Conservation (phyloP, 2,113 vertebrate species). For the Pantherophis guttatus region DNA sequence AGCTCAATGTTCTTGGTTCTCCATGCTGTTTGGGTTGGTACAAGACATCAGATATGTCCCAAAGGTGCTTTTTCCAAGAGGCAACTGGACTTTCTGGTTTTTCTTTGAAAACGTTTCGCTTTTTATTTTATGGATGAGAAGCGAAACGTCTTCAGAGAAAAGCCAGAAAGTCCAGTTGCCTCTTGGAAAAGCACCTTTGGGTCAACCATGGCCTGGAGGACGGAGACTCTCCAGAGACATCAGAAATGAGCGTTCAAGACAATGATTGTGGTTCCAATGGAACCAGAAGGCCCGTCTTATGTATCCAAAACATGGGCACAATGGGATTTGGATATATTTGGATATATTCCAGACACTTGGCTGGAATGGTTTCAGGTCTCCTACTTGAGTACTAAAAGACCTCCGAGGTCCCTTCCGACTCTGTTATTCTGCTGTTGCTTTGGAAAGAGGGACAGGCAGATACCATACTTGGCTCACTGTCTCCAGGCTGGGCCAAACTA, state of each 20-base stretch:
- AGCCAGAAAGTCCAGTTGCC: no score
- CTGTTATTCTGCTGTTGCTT: neutral
- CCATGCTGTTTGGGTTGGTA: neutral
- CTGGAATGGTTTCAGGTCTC: neutral
- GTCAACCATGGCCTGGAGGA: no score
- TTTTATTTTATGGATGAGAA: no score
- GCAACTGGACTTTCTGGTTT: no score
- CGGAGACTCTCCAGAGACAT: no score
- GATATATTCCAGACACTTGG: neutral
- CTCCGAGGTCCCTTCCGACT: neutral
- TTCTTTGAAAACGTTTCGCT: no score
- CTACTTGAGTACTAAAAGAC: neutral
- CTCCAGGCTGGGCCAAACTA: neutral
- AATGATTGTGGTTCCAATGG: neutral
- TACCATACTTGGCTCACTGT: neutral
- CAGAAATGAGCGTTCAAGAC: neutral
- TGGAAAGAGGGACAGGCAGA: neutral
- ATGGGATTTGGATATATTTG: neutral
- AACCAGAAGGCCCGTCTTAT: neutral
- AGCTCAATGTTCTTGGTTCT: neutral
- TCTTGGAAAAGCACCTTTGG: no score
- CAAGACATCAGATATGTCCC: no score
- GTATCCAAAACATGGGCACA: neutral
- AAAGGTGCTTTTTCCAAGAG: no score
- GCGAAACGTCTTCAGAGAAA: no score